Conservation (phyloP, 2,113 vertebrate genomes). For the Epinephelus lanceolatus region DNA sequence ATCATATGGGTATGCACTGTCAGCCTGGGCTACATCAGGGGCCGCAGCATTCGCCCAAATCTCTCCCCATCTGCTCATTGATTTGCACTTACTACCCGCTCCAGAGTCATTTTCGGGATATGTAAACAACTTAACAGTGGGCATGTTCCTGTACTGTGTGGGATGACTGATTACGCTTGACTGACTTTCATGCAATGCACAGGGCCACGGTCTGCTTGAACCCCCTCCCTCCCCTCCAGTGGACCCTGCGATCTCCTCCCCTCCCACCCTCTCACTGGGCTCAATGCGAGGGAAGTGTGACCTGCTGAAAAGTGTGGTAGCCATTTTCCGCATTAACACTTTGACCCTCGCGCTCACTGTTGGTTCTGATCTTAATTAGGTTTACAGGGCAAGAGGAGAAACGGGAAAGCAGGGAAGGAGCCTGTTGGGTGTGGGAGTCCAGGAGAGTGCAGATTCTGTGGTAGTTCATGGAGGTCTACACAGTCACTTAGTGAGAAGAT, state of each 20-base stretch:
- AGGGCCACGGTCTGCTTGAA: slow-evolving; percentile 10
- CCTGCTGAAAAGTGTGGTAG: slow-evolving; percentile 63
- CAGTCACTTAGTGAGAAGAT: slow-evolving; percentile 33
- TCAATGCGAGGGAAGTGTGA: slow-evolving; percentile 29
- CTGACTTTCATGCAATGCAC: slow-evolving; percentile 41
- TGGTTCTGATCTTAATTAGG: slow-evolving; percentile 64
- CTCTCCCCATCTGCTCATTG: slow-evolving; percentile 60
- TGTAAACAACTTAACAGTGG: slow-evolving; percentile 73
- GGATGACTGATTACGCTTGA: slow-evolving; percentile 60
- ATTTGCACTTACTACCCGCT: slow-evolving; percentile 72
- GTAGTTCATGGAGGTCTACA: slow-evolving; percentile 36
- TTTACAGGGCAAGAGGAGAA: slow-evolving; percentile 43
- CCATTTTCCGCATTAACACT: slow-evolving; percentile 71
- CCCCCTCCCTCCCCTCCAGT: background rate
- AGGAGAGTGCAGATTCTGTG: slow-evolving; percentile 20
- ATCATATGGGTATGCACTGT: slow-evolving; percentile 66
- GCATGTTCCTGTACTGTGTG: slow-evolving; percentile 50
- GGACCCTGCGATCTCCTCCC: slow-evolving; percentile 5
- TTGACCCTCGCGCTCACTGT: slow-evolving; percentile 52
- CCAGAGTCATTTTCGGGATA: slow-evolving; percentile 63
- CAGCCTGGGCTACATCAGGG: slow-evolving; percentile 69
- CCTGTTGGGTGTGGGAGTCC: background rate
- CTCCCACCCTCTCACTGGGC: slow-evolving; percentile 1
- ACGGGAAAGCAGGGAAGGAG: slow-evolving; percentile 11
- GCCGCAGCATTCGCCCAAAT: slow-evolving; percentile 39